Evolutionary conservation across 2,888 invertebrate genomes (phyloP), one percentile per base, ranked within the genome.

Genomic region (Drosophila phalerata): DNA sequence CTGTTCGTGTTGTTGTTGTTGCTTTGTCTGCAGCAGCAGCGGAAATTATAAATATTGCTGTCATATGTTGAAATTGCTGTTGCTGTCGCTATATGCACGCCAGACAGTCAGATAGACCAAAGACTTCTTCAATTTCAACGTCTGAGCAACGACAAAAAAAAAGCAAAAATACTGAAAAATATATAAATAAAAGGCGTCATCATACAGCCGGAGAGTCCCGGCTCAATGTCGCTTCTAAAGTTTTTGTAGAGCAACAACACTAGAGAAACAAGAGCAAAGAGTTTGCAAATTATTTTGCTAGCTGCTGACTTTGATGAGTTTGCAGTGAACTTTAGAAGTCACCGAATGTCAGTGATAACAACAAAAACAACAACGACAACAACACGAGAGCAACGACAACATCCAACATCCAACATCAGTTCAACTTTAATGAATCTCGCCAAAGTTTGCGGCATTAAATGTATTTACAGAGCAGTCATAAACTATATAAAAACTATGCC

Each of bases 41-140:
- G 87, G 89, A 84, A 84, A 88, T 84, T 84, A 88, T 88, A 84
- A 88, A 84, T 84, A 81, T 85, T 76, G 69, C 84, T 81, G 79
- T 88, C 87, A 88, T 84, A 81, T 84, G 63, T 63, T 56, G 47
- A 22, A 25, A 30, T 19, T 28, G 43, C 48, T 48, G 30, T 72
- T 68, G 66, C 88, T 80, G 73, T 86, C 75, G 37, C 45, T 32
- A 77, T 74, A 70, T 81, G 63, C 74, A 77, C 57, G 65, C 62
- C 81, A 81, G 83, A 84, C 88, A 84, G 64, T 67, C 58, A 47
- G 48, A 42, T 37, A 57, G 53, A 47, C 45, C 49, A 51, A 47
- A 45, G 34, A 45, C 79, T 60, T 49, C 70, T 81, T 69, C 58
- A 85, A 73, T 68, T 72, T 68, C 66, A 72, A 64, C 61, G 73